Percentiles rank a stretch among this genome's conserved stretches.
Conservation (phyloP, 2,113 vertebrate species). For the Rhinoptilus africanus region DNA sequence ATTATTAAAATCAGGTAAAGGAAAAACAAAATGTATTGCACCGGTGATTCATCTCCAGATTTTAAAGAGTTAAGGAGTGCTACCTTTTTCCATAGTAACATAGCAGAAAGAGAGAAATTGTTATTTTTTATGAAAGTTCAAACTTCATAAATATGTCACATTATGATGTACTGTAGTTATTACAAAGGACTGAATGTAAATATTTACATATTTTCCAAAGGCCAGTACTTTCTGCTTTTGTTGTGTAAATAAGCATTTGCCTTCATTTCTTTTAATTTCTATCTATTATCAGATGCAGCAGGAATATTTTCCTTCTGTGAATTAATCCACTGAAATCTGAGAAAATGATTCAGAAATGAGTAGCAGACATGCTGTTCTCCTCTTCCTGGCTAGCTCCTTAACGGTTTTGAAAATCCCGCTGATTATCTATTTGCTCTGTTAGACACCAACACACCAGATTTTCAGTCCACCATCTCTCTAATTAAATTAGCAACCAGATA, state of each 20-base stretch:
- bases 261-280: background rate
- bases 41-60: background rate
- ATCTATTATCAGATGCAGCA: background rate
- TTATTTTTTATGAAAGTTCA: background rate
- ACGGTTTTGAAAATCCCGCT: background rate
- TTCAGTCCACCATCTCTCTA: background rate
- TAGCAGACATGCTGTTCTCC: background rate
- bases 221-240: background rate
- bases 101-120: background rate
- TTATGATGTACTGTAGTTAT: background rate
- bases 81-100: background rate
- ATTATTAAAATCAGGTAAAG: background rate
- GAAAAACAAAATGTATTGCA: background rate
- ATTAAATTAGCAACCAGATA: background rate
- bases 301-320: background rate
- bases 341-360: slow-evolving; percentile 29
- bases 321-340: background rate
- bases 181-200: slow-evolving; percentile 11
- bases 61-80: background rate
- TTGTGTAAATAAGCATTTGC: slow-evolving; percentile 22
- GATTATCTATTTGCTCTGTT: background rate
- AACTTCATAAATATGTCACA: background rate
- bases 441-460: background rate
- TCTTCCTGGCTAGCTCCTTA: background rate
- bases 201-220: slow-evolving; percentile 28